Percentiles rank a stretch among this genome's conserved stretches.
Evolutionary conservation across 2,888 invertebrate genomes (phyloP).

Genomic region (Drosophila putrida): DNA sequence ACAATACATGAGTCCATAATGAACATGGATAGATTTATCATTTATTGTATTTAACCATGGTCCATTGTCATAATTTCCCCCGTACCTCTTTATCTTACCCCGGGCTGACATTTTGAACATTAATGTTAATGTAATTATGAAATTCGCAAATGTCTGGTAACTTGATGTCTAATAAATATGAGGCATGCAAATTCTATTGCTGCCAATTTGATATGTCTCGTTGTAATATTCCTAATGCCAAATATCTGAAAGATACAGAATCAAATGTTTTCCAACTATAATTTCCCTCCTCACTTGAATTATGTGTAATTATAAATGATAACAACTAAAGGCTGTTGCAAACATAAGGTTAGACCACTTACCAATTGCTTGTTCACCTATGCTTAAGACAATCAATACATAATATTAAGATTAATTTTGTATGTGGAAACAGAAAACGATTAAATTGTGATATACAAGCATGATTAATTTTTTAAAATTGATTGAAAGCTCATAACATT

Average conservation of each 20-base stretch:
- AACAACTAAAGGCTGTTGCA: conserved; percentile 27
- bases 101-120: conserved; percentile 33
- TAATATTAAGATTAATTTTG: background rate
- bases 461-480: too few species aligned
- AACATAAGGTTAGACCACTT: background rate
- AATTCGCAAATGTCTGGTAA: conserved; percentile 47
- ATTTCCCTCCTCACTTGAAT: background rate
- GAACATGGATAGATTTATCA: conserved; percentile 60
- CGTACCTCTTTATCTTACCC: too few species aligned
- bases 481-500: too few species aligned
- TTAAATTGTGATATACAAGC: background rate
- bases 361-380: background rate
- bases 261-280: conserved; percentile 15
- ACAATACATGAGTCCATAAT: conserved; percentile 46
- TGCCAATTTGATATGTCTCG: conserved; percentile 23
- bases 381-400: conserved; percentile 2
- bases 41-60: conserved; percentile 46
- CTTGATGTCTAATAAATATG: conserved; percentile 41
- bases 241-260: conserved; percentile 3
- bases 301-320: conserved; percentile 39
- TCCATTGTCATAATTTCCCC: conserved; percentile 3
- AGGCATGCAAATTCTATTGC: conserved; percentile 44
- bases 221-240: background rate
- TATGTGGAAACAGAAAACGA: background rate
- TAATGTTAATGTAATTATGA: conserved; percentile 61